Base-by-base conservation (phyloP, 2,113 vertebrate genomes). In the Oxyura jamaicensis region DNA sequence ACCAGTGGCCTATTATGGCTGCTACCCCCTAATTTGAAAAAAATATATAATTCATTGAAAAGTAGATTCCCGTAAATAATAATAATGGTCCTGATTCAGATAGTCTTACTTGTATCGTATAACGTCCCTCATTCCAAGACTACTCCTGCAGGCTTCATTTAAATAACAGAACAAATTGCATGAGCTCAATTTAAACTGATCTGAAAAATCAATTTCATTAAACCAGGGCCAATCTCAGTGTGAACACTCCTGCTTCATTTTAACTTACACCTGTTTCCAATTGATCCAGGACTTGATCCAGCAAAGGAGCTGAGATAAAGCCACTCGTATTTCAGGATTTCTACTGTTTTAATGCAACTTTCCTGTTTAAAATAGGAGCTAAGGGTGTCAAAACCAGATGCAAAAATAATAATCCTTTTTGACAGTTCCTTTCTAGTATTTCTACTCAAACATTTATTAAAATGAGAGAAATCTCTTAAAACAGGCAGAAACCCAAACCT, bases 11-110 rank as follows among this genome's bases (percentile, higher is more conserved):
- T 91, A 96, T 93, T 96, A 95, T 90, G 94, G 63, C 86, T 95
- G 94, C 81, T 86, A 92, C 96, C 96, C 84, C 93, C 97, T 97
- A 94, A 97, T 97, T 97, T 96, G 94, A 91, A 98, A 97, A 96
- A 96, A 91, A 97, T 96, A 96, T 90, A 93, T 71, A 96, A 93
- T 94, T 81, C 93, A 90, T 53, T 97, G 95, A 94, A 87, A 91
- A 97, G 95, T 82, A 93, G 93, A 96, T 97, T 98, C 92, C 96
- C 48, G 80, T 97, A 94, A 98, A 98, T 97, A 97, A 96, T 97
- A 98, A 98, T 98, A 96, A 97, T 25, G 83, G 81, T 69, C 77
- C 93, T 4, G 67, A 96, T 91, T 91, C 81, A 66, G 91, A 95
- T 96, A 75, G 86, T 95, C 85, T 77, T 78, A 77, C 71, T 90